These are phyloP conservation scores for Melipona beecheii DNA, from an alignment of 2,888 invertebrate species.

Conservation along the genomic window DNA sequence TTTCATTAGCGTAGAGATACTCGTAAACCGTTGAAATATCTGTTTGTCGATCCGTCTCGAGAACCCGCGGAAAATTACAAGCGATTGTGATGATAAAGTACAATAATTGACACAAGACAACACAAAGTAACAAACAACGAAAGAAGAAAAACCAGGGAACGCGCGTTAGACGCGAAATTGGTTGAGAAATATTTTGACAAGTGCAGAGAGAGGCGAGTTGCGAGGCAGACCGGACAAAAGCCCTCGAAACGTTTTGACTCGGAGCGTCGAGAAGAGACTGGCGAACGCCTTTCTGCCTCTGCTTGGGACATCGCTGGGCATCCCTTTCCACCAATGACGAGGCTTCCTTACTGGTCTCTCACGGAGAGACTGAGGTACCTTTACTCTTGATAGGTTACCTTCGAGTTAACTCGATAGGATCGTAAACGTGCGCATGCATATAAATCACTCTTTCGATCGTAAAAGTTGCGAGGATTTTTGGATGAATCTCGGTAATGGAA, in stretches of 20 bases:
- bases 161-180: background rate
- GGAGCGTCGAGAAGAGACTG: conserved; percentile 80
- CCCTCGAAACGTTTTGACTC: conserved; percentile 71
- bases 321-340: conserved; percentile 75
- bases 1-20: background rate
- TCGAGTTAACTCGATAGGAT: conserved; percentile 71
- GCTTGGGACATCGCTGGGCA: conserved; percentile 70
- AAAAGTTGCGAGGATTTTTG: conserved; percentile 46
- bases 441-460: conserved; percentile 56
- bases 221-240: conserved; percentile 23
- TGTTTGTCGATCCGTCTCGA: background rate
- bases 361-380: conserved; percentile 63
- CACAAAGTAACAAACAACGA: background rate
- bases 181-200: conserved; percentile 46
- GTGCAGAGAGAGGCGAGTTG: background rate
- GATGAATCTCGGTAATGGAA: background rate
- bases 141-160: background rate
- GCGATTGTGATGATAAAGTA: background rate
- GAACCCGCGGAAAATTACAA: background rate
- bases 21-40: background rate
- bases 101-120: too few species aligned
- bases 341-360: conserved; percentile 74
- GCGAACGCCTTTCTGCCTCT: conserved; percentile 72
- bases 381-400: conserved; percentile 71
- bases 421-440: conserved; percentile 62